Evolutionary conservation across 2,113 vertebrate species (phyloP).

Genomic region (Mormoops blainvillei): DNA sequence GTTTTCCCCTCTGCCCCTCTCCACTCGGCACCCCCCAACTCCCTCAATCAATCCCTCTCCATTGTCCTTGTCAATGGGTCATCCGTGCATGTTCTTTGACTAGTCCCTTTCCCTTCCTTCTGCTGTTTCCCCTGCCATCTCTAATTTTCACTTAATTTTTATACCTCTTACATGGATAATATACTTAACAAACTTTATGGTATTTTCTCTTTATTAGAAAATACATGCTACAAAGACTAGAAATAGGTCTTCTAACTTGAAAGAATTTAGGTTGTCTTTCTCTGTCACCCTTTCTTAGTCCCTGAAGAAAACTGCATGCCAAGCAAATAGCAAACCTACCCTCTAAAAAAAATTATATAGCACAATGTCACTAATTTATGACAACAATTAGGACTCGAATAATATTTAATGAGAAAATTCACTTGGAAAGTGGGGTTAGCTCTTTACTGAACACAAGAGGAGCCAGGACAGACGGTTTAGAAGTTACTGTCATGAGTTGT

Average conservation of each 20-base stretch:
- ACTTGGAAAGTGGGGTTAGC: not conserved
- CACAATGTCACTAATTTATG: not conserved
- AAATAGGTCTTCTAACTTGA: not conserved
- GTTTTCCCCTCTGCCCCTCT: too few species aligned
- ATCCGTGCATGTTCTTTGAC: too few species aligned
- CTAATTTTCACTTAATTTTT: slow-evolving; percentile 17
- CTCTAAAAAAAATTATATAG: not conserved
- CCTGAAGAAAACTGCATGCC: not conserved
- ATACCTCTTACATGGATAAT: not conserved
- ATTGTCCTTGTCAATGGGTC: too few species aligned
- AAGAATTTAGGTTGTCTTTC: not conserved
- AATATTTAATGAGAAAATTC: slow-evolving; percentile 1
- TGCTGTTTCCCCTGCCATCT: not conserved
- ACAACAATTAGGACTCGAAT: not conserved
- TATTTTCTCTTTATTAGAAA: slow-evolving; percentile 35
- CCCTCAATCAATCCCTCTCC: too few species aligned
- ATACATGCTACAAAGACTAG: not conserved
- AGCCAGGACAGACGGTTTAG: not conserved
- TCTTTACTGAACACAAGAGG: not conserved
- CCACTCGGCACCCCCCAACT: too few species aligned
- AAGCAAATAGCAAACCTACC: not conserved
- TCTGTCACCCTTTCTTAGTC: not conserved
- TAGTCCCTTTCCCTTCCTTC: too few species aligned
- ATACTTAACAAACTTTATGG: not conserved
- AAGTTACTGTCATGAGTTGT: not conserved